Evolutionary conservation across 2,888 invertebrate genomes (phyloP).

Genomic region (Norana najaformis): DNA sequence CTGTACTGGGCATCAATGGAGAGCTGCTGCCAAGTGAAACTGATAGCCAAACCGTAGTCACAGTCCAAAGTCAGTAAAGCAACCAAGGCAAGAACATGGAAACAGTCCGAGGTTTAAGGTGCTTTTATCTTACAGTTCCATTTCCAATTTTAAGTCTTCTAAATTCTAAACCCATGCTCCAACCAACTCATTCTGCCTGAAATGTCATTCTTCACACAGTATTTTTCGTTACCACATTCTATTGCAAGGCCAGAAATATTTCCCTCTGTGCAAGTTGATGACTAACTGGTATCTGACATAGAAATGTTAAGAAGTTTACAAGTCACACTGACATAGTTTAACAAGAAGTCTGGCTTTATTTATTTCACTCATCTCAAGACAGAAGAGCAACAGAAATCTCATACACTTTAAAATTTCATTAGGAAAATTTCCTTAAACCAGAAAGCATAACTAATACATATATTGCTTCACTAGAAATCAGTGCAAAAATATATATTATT

Average conservation of each 20-base stretch:
- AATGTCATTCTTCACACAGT: not conserved
- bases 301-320: too few relatives aligned
- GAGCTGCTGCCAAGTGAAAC: too few relatives aligned
- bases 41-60: too few relatives aligned
- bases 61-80: not conserved
- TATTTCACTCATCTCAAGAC: not conserved
- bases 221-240: not conserved
- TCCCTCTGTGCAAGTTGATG: too few relatives aligned
- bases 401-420: not conserved
- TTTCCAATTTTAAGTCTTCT: not conserved
- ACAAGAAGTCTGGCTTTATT: not conserved
- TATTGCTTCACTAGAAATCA: slow-evolving; percentile 20
- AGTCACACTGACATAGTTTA: not conserved
- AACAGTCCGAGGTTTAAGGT: not conserved
- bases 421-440: not conserved
- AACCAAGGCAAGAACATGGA: not conserved
- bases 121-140: not conserved
- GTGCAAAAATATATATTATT: slow-evolving; percentile 22
- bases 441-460: slow-evolving; percentile 10
- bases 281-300: too few relatives aligned
- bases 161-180: not conserved
- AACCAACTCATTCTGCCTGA: not conserved
- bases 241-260: not conserved
- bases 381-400: not conserved
- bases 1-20: too few relatives aligned